Evolutionary conservation across 2,888 invertebrate species (phyloP), one percentile per base, ranked within the genome.

Genomic region (Podabrus alpinus): DNA sequence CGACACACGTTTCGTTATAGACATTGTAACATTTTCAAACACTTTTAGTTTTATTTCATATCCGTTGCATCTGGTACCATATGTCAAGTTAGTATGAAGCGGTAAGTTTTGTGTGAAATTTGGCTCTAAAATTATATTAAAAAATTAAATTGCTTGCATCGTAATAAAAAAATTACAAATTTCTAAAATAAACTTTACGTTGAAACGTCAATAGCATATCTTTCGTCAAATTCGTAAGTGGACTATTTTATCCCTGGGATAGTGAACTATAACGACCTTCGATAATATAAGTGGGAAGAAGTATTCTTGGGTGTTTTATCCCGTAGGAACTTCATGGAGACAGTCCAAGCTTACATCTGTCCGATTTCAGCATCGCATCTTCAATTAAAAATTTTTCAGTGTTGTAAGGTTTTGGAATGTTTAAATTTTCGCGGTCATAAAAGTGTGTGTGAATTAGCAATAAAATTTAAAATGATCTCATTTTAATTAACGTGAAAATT

Each of bases 231-330:
- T 45, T 45, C 45, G 45, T 45, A 45, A 45, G 45, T 45, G 45
- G 45, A 68, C 68, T 72, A 69, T 74, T 76, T 76, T 73, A 29
- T 69, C 69, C 66, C 69, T 64, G 59, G 68, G 69, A 68, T 74
- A 66, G 61, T 77, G 74, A 77, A 75, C 74, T 72, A 72, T 74
- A 68, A 67, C 67, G 71, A 73, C 75, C 77, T 74, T 71, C 78
- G 59, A 71, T 74, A 66, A 21, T 62, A 67, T 74, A 76, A 79
- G 79, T 79, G 80, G 80, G 80, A 80, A 69, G 76, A 68, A 77
- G 71, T 80, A 80, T 80, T 79, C 78, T 78, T 79, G 77, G 79
- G 75, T 73, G 72, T 76, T 62, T 76, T 76, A 72, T 77, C 77
- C 75, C 71, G 67, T 61, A 75, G 74, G 72, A 76, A 74, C 71